Evolutionary conservation across 2,888 invertebrate species (phyloP).

Genomic region (Mantis religiosa): DNA sequence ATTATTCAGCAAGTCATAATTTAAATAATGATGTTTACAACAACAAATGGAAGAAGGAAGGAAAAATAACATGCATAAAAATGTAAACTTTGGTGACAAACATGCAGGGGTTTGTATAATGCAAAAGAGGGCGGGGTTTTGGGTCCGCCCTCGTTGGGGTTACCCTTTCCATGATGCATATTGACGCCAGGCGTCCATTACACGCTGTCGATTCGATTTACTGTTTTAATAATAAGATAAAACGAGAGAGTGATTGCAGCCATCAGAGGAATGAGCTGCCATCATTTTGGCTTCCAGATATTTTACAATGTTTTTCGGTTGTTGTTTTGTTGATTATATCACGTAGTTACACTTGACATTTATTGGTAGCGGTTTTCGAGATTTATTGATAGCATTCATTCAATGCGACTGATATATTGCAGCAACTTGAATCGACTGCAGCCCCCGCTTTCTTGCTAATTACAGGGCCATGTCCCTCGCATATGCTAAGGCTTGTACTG

Average conservation of each 20-base stretch:
- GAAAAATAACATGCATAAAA: neutral
- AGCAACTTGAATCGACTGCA: neutral
- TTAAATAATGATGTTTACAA: neutral
- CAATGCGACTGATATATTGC: neutral
- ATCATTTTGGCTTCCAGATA: neutral
- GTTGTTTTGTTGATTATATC: neutral
- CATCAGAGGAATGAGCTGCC: neutral
- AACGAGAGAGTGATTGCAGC: neutral
- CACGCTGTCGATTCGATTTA: slow-evolving; percentile 6
- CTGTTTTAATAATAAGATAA: slow-evolving; percentile 8
- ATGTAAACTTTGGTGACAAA: neutral
- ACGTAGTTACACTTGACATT: neutral
- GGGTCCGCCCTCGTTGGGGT: too few species aligned
- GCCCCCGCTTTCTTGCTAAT: neutral
- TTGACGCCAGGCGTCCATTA: neutral
- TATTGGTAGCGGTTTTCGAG: neutral
- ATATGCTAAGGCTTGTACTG: too few species aligned
- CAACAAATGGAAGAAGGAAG: neutral
- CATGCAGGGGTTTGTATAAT: neutral
- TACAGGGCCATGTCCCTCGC: neutral
- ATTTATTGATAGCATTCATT: neutral
- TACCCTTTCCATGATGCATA: neutral
- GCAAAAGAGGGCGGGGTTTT: neutral
- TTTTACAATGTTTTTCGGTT: neutral
- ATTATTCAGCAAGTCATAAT: neutral